Evolutionary conservation across 2,797 vertebrate species (phyloP), one percentile per base, ranked within the genome.

Genomic region (Aldrovandia affinis): DNA sequence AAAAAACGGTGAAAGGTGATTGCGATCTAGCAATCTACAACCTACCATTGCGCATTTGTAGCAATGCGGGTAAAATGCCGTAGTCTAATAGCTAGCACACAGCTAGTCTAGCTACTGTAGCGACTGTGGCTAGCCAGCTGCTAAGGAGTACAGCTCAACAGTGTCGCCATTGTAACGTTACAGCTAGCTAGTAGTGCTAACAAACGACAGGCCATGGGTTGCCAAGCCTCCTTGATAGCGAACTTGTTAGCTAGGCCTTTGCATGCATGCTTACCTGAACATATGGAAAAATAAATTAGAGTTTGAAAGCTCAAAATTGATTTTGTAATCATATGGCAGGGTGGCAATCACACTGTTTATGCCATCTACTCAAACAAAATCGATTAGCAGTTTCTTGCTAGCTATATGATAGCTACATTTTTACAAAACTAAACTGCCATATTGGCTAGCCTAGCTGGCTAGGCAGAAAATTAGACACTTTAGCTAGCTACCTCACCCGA

Each of bases 51-150:
- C 73, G 39, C 73, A 77, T 77, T 47, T 77, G 39, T 47, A 44
- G 73, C 73, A 47, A 77, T 73, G 68, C 73, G 42, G 73, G 39
- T 47, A 70, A 70, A 70, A 44, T 77, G 39, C 73, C 36, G 36
- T 73, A 73, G 68, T 15, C 42, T 8, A 15, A 75, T 44, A 68
- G 28, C 55, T 52, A 2, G 18, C 36, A 6, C 33, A 33, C 15
- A 73, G 68, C 68, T 44, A 73, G 22, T 44, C 36, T 39, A 20
- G 68, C 68, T 77, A 25, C 33, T 22, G 33, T 73, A 15, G 68
- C 68, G 39, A 42, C 36, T 73, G 33, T 30, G 1, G 73, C 25
- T 12, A n/a, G 8, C 39, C 22, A 77, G 33, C 42, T 44, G 73
- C 47, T 42, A 44, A 47, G 36, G 4, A 12, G 22, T 47, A n/a